Evolutionary conservation across 2,113 vertebrate species (phyloP), one percentile per base, ranked within the genome.

Genomic region (Protobothrops flavoviridis): DNA sequence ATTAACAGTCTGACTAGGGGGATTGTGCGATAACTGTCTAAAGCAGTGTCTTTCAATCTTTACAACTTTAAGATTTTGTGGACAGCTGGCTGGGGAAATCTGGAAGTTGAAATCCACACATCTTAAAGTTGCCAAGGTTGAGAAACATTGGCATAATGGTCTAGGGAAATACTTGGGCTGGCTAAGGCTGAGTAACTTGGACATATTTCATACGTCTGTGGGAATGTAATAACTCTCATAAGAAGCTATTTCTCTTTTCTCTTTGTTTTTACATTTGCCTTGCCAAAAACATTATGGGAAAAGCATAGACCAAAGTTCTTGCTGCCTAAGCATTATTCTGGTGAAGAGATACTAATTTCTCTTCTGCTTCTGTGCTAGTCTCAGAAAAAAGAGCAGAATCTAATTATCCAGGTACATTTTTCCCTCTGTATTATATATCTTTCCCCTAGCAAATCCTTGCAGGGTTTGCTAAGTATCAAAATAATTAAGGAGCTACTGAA

Each of bases 241-340:
- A 15, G 6, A 52, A 55, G 74, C 57, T 39, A 29, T 93, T 85
- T 53, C 8, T 48, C 5, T 88, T 55, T 7, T 89, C 17, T 48
- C n/a, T 69, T 33, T 43, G 17, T 81, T 85, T 85, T 29, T 50
- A 64, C 33, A 55, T 69, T 81, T 92, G 74, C 52, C 88, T 86
- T 94, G 33, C 33, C 33, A 86, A 39, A 85, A 90, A 86, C 45
- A 64, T 50, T 24, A 21, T 50, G 15, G 56, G 50, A 57, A 90
- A 92, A 57, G 81, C 57, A 56, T 56, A 92, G 91, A 94, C 88
- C 93, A 90, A 90, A 90, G 64, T 92, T 89, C 15, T 89, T 92
- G 52, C 9, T 89, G 15, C n/a, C 64, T 61, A 87, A 88, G 43
- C 88, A 56, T 92, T 33, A 23, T 64, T 87, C 61, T 74, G 85